phyloP scores from a whole-genome alignment of 2,888 invertebrate species.

The Clunio marinus region DNA sequence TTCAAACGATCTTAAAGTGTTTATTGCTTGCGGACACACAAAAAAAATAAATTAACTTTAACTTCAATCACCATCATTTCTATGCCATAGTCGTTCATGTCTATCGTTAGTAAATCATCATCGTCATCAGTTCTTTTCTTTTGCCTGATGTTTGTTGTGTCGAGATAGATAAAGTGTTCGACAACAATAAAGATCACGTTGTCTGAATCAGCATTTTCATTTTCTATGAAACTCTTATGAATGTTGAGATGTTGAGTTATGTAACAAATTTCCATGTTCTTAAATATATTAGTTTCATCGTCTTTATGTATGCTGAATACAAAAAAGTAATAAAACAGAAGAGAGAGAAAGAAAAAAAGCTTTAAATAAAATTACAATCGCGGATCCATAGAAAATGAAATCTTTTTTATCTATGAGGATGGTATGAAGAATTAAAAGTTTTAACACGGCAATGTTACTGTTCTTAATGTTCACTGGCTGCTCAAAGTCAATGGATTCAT shows the following conservation, averaged over 20 bases:
- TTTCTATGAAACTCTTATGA: neutral
- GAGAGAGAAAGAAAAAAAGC: too few species aligned
- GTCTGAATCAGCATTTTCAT: neutral
- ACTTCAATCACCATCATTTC: neutral
- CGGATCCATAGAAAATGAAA: too few species aligned
- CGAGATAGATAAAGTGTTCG: constrained; percentile 4
- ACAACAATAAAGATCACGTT: constrained; percentile 7
- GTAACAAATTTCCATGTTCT: neutral
- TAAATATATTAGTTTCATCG: neutral
- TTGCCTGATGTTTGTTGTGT: neutral
- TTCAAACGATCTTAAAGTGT: neutral
- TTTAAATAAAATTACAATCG: too few species aligned
- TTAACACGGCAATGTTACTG: too few species aligned
- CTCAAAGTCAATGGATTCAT: too few species aligned
- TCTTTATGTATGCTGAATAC: neutral
- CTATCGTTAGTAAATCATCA: neutral
- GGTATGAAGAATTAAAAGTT: too few species aligned
- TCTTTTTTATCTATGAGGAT: too few species aligned
- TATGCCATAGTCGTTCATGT: neutral
- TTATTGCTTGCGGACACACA: neutral
- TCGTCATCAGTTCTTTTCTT: neutral
- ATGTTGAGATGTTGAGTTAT: constrained; percentile 1
- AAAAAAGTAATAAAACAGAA: neutral
- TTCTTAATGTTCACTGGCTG: too few species aligned
- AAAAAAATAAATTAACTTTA: too few species aligned